Base-by-base conservation (phyloP, 2,797 vertebrate species). In the Gila robusta region DNA sequence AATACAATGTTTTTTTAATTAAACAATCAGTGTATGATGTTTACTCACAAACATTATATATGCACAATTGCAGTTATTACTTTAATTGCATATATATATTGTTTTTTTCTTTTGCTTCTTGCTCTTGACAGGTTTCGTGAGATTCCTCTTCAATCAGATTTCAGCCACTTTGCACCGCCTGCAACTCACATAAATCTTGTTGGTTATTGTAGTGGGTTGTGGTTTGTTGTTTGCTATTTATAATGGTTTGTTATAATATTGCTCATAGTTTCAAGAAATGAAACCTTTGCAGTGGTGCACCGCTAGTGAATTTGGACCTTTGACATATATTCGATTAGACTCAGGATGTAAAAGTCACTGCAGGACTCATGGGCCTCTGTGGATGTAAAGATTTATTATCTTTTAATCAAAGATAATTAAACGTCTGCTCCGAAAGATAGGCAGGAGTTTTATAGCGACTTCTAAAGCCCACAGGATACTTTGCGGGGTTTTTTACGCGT, bases 271-370 rank as follows among this genome's bases (percentile, higher is more conserved):
- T 87, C 82, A 79, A 90, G 89, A 89, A 87, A 86, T 93, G 91
- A 90, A 91, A 91, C 90, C 93, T 4, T 89, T 72, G 39, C 92
- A 95, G 94, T 92, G 92, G 94, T 95, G 91, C 91, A 94, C 94
- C 94, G 91, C 95, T 94, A 91, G 92, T 93, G 92, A 93, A 94
- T 93, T 37, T 93, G 94, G 2, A 26, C 44, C 41, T 80, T 72
- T 76, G 41, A 74, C 47, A 41, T 67, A 37, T 62, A 66, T 52
- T 82, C 26, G 44, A 37, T 54, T n/a, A 26, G 6, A 41, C 10
- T 26, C n/a, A 1, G 4, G 14, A 47, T 47, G 10, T 44, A 11
- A 11, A 44, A 72, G 35, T 83, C 69, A 0, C 69, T 79, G 72
- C 44, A 74, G 8, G 17, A 17, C 52, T 59, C 56, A 59, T 4